Evolutionary conservation across 2,888 invertebrate species (phyloP), one percentile per base, ranked within the genome.

Genomic region (Erannis defoliaria): DNA sequence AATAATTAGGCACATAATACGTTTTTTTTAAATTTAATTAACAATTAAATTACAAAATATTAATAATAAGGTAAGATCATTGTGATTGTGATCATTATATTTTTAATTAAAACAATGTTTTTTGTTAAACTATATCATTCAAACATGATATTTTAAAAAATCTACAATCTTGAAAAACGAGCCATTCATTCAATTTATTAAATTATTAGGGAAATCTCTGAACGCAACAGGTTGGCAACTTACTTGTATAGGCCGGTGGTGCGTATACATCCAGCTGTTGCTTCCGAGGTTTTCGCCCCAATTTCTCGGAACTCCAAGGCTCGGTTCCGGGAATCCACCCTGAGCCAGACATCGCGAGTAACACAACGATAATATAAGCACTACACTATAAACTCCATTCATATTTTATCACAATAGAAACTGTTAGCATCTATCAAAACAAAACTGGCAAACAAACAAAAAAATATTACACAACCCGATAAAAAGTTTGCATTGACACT

Each of bases 171-270:
- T n/a, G n/a, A n/a, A n/a, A n/a, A n/a, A n/a, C n/a, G n/a, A n/a
- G n/a, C n/a, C n/a, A n/a, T n/a, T n/a, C n/a, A n/a, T n/a, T n/a
- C n/a, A n/a, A n/a, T n/a, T n/a, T n/a, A n/a, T n/a, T n/a, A n/a
- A n/a, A n/a, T n/a, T 29, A 45, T 16, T 12, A 14, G 16, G 6
- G 5, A 10, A 9, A 42, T 9, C 10, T 29, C 9, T 18, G 6
- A 46, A 16, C 23, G 43, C 43, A 45, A 54, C 43, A 54, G 21
- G 35, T 37, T 31, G 2, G 4, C 21, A 18, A 57, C 62, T 62
- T 57, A 62, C 62, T 31, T 62, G 46, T 33, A 46, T 10, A 19
- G 46, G 62, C 14, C 19, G 56, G 21, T 31, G 40, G 50, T 40
- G 49, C 14, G 12, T 14, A 38, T 38, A 38, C n/a, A 40, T 33